Evolutionary conservation across 2,888 invertebrate species (phyloP), one percentile per base, ranked within the genome.

Genomic region (Marronus borbonicus): DNA sequence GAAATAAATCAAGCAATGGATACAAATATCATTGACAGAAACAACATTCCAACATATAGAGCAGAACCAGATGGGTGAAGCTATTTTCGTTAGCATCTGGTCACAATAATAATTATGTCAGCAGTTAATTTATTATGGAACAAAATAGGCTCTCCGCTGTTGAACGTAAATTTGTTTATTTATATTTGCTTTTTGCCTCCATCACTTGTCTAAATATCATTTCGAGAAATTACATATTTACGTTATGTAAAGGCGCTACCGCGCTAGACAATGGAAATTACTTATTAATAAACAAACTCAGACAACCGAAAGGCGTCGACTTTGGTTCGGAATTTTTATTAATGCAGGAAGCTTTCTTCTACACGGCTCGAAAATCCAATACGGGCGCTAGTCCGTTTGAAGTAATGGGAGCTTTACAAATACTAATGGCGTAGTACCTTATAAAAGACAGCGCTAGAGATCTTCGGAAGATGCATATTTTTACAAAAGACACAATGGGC

Each of bases 21-120:
- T 74, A 74, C 72, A 74, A 74, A 60, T 60, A 44, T 36, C 72
- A 74, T 60, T 60, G 72, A 74, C 72, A 74, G 72, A 24, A 74
- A 74, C 72, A 74, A 44, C 72, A 74, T 74, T 74, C 72, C 72
- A 74, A 74, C 72, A 74, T 74, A 74, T 74, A 74, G 72, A 74
- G 44, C 72, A 74, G 60, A 74, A 74, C 44, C 72, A 74, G 72
- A 74, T 44, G 72, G 60, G 58, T 28, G 44, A 24, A 74, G 55
- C 72, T 74, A 74, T 74, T 74, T 74, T 74, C 72, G 72, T 39
- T 36, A 55, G 50, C 72, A 74, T 74, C 72, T 74, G 72, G 72
- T 44, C 60, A 74, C 60, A 74, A 74, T 74, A 60, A 74, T 74
- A 74, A 74, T 74, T 74, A 74, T 74, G 72, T 74, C 72, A 74